These are phyloP conservation scores for Callinectes sapidus DNA, from an alignment of 2,888 invertebrate genomes.

Conservation along the genomic window DNA sequence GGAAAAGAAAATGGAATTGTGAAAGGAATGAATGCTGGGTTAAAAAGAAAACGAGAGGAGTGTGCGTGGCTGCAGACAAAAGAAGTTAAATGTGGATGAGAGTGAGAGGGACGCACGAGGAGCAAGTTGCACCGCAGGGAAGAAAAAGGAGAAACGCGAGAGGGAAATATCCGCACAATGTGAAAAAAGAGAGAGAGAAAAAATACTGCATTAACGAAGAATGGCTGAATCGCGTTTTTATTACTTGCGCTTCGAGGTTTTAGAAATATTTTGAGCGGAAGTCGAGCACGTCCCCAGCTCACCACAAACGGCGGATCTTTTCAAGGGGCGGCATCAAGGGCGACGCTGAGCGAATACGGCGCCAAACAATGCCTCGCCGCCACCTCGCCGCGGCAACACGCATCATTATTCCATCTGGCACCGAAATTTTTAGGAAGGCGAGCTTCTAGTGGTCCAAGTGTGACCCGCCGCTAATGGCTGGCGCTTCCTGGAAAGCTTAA, in stretches of 20 bases:
- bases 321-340: constrained; percentile 29
- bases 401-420: constrained; percentile 51
- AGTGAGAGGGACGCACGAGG: constrained; percentile 18
- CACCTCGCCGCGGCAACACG: constrained; percentile 19
- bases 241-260: constrained; percentile 19
- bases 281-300: constrained; percentile 1
- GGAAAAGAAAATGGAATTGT: constrained; percentile 30
- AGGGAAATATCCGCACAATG: constrained; percentile 2
- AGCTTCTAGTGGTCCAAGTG: constrained; percentile 32
- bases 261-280: background rate
- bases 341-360: constrained; percentile 39
- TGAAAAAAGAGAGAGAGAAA: background rate
- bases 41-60: constrained; percentile 27
- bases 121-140: background rate
- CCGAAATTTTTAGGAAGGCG: constrained; percentile 38
- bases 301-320: constrained; percentile 15
- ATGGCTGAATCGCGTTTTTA: constrained; percentile 6
- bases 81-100: constrained; percentile 23
- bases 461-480: constrained; percentile 58
- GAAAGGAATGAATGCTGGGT: constrained; percentile 22
- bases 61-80: background rate
- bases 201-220: constrained; percentile 21
- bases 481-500: constrained; percentile 59
- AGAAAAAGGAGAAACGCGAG: background rate
- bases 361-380: constrained; percentile 7